Percentiles rank a stretch among this genome's conserved stretches.
Conservation (phyloP, 30 jellyfish, hydroid and myxozoan genomes). For the Aurelia sp. region DNA sequence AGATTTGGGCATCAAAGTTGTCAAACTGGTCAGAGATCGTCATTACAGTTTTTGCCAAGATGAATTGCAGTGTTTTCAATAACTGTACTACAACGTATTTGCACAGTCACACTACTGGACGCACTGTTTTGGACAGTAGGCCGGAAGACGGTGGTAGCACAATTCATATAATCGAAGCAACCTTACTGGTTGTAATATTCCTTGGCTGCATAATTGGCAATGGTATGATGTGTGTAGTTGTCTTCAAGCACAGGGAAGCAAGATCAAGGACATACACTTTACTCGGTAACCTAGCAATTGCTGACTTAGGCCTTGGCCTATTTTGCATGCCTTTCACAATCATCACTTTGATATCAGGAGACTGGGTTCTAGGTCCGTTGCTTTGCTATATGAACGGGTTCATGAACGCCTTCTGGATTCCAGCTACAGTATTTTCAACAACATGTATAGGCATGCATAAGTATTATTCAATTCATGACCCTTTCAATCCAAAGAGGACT, state of each 20-base stretch:
- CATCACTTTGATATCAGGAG: conserved; percentile 30
- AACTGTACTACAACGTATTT: too few relatives aligned
- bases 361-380: conserved; percentile 52
- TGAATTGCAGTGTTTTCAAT: too few relatives aligned
- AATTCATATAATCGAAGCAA: conserved; percentile 27
- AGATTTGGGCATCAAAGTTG: too few relatives aligned
- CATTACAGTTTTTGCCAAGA: too few relatives aligned
- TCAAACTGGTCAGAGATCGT: too few relatives aligned
- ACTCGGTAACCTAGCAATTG: conserved; percentile 66
- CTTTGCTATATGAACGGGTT: conserved; percentile 63
- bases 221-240: conserved; percentile 56
- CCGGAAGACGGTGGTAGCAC: too few relatives aligned
- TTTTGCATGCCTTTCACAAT: conserved; percentile 66
- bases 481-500: conserved; percentile 53
- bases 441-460: conserved; percentile 60
- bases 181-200: conserved; percentile 13
- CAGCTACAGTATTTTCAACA: conserved; percentile 64
- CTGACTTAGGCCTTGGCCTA: conserved; percentile 64
- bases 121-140: too few relatives aligned
- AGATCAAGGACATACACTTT: conserved; percentile 48
- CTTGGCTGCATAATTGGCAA: conserved; percentile 41
- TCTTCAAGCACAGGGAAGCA: conserved; percentile 29
- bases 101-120: too few relatives aligned
- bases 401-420: conserved; percentile 68
- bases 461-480: conserved; percentile 39